phyloP scores from a whole-genome alignment of 2,113 vertebrate species.

The Lutjanus erythropterus region DNA sequence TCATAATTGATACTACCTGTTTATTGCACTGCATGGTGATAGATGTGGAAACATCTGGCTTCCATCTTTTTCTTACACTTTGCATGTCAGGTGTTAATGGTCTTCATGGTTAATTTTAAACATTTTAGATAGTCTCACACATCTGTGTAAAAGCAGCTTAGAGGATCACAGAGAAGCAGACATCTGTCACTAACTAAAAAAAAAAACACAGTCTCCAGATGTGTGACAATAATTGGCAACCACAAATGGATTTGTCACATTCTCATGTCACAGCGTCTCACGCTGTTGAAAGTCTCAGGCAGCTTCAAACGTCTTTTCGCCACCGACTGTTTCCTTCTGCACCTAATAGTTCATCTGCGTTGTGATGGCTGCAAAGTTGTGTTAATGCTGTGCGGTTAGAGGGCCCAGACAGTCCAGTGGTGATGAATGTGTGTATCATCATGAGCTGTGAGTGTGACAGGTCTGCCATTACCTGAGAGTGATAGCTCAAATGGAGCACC shows the following conservation, averaged over 20 bases:
- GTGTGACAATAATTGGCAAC: constrained; percentile 33
- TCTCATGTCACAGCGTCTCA: constrained; percentile 8
- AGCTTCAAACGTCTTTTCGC: neutral
- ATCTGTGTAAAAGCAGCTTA: constrained; percentile 30
- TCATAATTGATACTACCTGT: neutral
- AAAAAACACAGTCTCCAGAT: constrained; percentile 30
- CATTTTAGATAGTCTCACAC: constrained; percentile 16
- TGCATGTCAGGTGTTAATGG: neutral
- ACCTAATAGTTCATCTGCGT: neutral
- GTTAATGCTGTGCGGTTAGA: constrained; percentile 31
- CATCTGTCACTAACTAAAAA: constrained; percentile 34
- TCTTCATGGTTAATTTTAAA: constrained; percentile 31
- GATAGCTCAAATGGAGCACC: constrained; percentile 71
- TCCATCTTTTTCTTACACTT: constrained; percentile 30
- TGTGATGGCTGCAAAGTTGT: constrained; percentile 12
- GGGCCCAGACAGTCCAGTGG: constrained; percentile 46
- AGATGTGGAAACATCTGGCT: constrained; percentile 23
- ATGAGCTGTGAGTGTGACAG: constrained; percentile 68
- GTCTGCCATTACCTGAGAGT: constrained; percentile 71
- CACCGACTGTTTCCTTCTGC: constrained; percentile 2
- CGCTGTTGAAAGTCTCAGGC: neutral
- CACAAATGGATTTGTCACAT: constrained; percentile 17
- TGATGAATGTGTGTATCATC: constrained; percentile 70
- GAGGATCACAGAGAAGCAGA: constrained; percentile 5
- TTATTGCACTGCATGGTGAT: neutral